Evolutionary conservation across 1,140 invertebrate genomes (phyloP).

Genomic region (Octopus bimaculoides): DNA sequence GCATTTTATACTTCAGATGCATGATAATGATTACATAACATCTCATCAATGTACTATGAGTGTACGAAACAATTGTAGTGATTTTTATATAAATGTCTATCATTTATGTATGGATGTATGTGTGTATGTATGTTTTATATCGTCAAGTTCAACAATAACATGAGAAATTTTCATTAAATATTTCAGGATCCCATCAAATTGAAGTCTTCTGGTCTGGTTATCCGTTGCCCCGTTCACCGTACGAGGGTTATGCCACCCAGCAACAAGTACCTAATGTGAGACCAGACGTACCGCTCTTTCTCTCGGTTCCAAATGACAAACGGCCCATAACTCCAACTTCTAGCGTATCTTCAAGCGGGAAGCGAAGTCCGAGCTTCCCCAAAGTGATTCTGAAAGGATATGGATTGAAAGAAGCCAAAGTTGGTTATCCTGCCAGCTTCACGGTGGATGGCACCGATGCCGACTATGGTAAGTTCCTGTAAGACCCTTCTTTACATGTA

Average conservation of each 20-base stretch:
- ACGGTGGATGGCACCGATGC: constrained; percentile 3
- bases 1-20: too few species aligned
- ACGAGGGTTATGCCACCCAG: neutral
- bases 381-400: constrained; percentile 1
- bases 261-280: neutral
- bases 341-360: neutral
- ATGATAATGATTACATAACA: too few species aligned
- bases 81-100: too few species aligned
- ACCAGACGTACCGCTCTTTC: neutral
- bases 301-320: neutral
- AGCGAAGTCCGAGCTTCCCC: neutral
- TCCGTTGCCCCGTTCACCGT: neutral
- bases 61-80: too few species aligned
- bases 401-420: constrained; percentile 1
- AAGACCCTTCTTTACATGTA: neutral
- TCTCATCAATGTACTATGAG: too few species aligned
- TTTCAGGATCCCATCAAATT: constrained; percentile 9
- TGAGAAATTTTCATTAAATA: neutral
- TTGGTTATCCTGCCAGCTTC: neutral
- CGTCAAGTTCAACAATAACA: neutral
- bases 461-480: neutral
- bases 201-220: neutral
- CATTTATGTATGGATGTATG: too few species aligned
- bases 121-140: neutral
- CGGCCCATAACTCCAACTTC: neutral